These are phyloP conservation scores for Epizoanthus fatuus DNA, from an alignment of 92 coral and sea anemone genomes.

Conservation along the genomic window DNA sequence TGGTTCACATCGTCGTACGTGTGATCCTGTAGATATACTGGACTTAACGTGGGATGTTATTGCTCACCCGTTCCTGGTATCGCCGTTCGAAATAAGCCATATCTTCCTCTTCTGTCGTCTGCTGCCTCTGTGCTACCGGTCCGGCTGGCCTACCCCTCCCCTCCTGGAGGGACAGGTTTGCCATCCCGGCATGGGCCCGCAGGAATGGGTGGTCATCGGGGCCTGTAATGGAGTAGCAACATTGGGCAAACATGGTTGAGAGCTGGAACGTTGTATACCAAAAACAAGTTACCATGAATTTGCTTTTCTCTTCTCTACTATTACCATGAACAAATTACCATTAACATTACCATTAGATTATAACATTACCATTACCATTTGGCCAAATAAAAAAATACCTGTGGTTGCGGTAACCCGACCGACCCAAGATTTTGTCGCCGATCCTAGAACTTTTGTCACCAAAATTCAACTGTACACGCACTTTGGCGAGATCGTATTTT, in stretches of 20 bases:
- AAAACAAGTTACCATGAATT: background rate
- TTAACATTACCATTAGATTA: background rate
- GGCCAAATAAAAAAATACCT: no score
- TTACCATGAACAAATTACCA: no score
- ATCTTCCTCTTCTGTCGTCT: constrained; percentile 92
- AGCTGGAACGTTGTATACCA: background rate
- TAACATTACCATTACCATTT: background rate
- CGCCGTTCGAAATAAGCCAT: constrained; percentile 98
- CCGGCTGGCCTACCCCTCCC: constrained; percentile 52
- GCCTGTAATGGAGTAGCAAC: constrained; percentile 50
- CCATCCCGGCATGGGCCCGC: constrained; percentile 83
- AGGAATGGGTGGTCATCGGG: constrained; percentile 95
- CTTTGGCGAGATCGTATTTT: no score
- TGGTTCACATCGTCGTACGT: no score
- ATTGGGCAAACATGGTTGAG: background rate
- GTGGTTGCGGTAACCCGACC: no score
- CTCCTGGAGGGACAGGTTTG: constrained; percentile 82
- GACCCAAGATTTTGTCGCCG: no score
- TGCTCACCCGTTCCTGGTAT: constrained; percentile 94
- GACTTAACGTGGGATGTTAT: background rate
- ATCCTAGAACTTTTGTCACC: no score
- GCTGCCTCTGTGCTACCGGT: constrained; percentile 54
- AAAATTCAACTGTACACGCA: no score
- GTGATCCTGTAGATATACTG: background rate
- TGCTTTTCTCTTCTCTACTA: no score